These are phyloP conservation scores for Cairina moschata DNA, from an alignment of 2,113 vertebrate genomes.

Conservation along the genomic window DNA sequence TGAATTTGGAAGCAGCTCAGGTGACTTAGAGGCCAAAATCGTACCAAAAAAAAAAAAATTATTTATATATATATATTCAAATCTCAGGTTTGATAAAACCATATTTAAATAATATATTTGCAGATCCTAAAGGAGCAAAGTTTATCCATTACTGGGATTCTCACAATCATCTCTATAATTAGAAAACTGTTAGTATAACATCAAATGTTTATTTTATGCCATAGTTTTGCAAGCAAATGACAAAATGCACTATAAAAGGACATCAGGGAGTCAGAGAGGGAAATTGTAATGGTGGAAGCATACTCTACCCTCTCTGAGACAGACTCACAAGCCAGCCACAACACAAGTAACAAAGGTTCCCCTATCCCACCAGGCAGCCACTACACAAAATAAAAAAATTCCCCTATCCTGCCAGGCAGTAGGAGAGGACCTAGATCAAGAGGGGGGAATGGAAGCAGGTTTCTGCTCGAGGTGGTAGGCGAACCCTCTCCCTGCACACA, in stretches of 20 bases:
- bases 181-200: background rate
- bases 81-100: background rate
- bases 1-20: background rate
- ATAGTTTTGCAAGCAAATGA: background rate
- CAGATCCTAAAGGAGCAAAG: background rate
- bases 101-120: background rate
- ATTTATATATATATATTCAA: background rate
- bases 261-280: too few relatives aligned
- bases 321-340: too few relatives aligned
- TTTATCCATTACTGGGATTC: background rate
- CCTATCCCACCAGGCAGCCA: too few relatives aligned
- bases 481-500: too few relatives aligned
- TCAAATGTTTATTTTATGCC: background rate
- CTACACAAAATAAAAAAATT: too few relatives aligned
- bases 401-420: too few relatives aligned
- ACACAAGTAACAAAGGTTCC: too few relatives aligned
- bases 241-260: background rate
- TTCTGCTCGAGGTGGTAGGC: too few relatives aligned
- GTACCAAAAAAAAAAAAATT: background rate
- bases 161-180: background rate
- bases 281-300: too few relatives aligned
- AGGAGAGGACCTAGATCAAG: too few relatives aligned
- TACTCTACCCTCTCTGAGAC: too few relatives aligned
- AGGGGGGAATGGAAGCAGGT: too few relatives aligned
- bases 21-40: background rate